Evolutionary conservation across 2,113 vertebrate genomes (phyloP).

Genomic region (Galemys pyrenaicus): DNA sequence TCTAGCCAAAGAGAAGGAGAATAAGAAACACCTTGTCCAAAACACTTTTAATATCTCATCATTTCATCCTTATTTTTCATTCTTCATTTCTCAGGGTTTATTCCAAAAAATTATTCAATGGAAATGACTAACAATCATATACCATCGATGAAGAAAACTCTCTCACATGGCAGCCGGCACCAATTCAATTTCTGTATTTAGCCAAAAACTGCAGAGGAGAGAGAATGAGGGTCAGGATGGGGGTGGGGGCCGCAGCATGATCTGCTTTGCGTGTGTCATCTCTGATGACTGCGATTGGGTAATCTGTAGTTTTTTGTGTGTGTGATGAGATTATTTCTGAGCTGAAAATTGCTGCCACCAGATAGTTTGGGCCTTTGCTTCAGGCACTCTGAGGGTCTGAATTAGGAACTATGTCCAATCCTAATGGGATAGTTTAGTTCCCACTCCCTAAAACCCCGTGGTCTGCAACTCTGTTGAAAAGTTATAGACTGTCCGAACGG

Average conservation of each 20-base stretch:
- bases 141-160: neutral
- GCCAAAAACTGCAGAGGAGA: neutral
- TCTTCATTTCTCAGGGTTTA: neutral
- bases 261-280: neutral
- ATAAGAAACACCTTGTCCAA: neutral
- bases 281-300: neutral
- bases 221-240: neutral
- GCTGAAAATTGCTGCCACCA: slow-evolving; percentile 5
- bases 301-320: neutral
- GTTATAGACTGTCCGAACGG: neutral
- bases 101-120: neutral
- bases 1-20: neutral
- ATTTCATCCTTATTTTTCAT: neutral
- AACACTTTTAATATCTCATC: neutral
- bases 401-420: neutral
- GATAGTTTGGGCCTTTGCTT: slow-evolving; percentile 25
- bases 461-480: neutral
- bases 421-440: slow-evolving; percentile 23
- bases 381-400: neutral
- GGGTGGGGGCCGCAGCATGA: fast-evolving
- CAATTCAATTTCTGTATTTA: neutral
- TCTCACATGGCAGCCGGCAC: neutral
- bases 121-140: neutral
- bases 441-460: neutral
- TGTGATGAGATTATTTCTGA: neutral